phyloP scores from a whole-genome alignment of 2,888 invertebrate species.

The Apotomis turbidana region DNA sequence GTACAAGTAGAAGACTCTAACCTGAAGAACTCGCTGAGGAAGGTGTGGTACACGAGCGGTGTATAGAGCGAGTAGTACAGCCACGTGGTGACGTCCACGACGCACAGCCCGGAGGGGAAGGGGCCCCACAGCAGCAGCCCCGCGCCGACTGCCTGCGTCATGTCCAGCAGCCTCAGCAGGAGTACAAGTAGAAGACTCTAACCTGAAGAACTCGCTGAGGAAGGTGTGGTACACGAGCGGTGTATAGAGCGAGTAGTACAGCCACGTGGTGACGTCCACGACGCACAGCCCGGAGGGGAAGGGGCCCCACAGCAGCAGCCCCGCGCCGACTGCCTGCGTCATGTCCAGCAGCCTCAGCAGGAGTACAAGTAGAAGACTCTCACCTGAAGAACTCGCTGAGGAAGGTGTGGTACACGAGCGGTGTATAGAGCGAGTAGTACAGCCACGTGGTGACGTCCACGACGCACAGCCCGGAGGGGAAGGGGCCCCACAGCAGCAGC shows the following conservation, averaged over 20 bases:
- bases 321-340: constrained; percentile 89
- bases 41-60: constrained; percentile 91
- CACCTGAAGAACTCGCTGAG: too few relatives aligned
- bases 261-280: constrained; percentile 89
- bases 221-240: constrained; percentile 92
- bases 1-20: constrained; percentile 92
- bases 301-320: constrained; percentile 85
- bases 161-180: constrained; percentile 85
- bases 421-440: too few relatives aligned
- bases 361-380: constrained; percentile 77
- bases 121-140: constrained; percentile 86
- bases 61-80: constrained; percentile 91
- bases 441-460: too few relatives aligned
- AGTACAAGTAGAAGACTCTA: constrained; percentile 80
- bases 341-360: constrained; percentile 87
- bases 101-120: constrained; percentile 56
- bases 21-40: too few relatives aligned
- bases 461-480: too few relatives aligned
- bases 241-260: constrained; percentile 91
- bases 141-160: constrained; percentile 89
- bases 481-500: too few relatives aligned
- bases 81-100: constrained; percentile 68
- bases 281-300: constrained; percentile 86
- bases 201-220: constrained; percentile 91
- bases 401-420: too few relatives aligned